phyloP scores from a whole-genome alignment of 2,888 invertebrate genomes.

The Rhagophthalmus giganteus region DNA sequence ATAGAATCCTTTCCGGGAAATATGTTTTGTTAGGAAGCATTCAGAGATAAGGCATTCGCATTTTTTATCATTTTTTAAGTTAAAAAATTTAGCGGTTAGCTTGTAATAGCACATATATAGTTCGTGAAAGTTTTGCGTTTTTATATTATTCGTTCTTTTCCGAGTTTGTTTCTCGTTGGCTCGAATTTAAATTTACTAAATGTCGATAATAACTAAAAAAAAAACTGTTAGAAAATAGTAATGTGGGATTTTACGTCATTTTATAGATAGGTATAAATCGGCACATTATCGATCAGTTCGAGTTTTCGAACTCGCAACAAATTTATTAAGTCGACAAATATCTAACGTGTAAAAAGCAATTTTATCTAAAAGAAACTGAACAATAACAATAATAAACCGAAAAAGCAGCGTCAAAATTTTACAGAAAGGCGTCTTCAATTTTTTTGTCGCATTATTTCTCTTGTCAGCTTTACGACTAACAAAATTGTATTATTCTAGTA shows the following conservation, averaged over 20 bases:
- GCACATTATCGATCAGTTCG: no score
- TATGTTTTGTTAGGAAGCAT: conserved; percentile 6
- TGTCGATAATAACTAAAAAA: no score
- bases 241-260: no score
- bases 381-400: not conserved
- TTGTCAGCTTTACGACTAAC: conserved; percentile 14
- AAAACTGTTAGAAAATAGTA: no score
- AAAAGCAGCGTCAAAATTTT: no score
- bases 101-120: not conserved
- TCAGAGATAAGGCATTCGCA: conserved; percentile 2
- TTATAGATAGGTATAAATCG: no score
- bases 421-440: conserved; percentile 1
- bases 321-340: not conserved
- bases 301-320: not conserved
- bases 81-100: conserved; percentile 1
- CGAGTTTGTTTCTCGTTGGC: no score
- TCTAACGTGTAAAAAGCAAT: not conserved
- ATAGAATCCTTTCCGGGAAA: conserved; percentile 5
- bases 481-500: conserved; percentile 17
- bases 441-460: conserved; percentile 14
- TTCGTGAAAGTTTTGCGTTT: no score
- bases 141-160: no score
- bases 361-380: no score
- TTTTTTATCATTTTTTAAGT: not conserved
- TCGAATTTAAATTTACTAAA: no score